phyloP scores from a whole-genome alignment of 2,797 vertebrate species.

The Pseudotriccus pelzelni region DNA sequence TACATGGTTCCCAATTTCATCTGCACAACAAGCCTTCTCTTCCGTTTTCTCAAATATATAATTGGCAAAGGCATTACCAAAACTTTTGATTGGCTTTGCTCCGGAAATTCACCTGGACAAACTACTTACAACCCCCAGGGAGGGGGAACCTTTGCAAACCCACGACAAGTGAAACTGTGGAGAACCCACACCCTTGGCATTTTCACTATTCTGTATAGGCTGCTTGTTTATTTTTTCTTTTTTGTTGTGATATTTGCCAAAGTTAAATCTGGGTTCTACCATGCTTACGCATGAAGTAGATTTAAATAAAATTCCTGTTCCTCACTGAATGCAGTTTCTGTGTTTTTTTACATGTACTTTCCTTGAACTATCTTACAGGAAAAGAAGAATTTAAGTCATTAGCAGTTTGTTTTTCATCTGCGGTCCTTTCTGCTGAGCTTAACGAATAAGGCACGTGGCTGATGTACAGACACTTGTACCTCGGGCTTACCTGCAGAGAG shows the following conservation, averaged over 20 bases:
- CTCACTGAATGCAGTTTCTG: conserved; percentile 19
- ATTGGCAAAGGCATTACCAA: too few species aligned
- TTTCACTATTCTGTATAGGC: conserved; percentile 84
- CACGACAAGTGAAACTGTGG: conserved; percentile 70
- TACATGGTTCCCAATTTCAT: too few species aligned
- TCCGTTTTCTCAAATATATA: too few species aligned
- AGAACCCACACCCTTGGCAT: conserved; percentile 76
- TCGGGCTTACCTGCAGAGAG: background rate
- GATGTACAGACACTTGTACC: rapidly evolving
- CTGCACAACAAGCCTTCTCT: too few species aligned
- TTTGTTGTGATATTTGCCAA: conserved; percentile 86
- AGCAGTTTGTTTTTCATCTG: background rate
- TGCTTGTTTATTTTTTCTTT: conserved; percentile 78
- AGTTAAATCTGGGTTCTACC: conserved; percentile 85
- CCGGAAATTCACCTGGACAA: too few species aligned
- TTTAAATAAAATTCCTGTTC: conserved; percentile 85
- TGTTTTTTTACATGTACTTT: background rate
- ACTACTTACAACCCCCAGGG: too few species aligned
- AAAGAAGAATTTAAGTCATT: background rate
- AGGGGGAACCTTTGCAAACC: too few species aligned
- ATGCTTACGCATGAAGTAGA: conserved; percentile 87
- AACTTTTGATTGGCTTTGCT: too few species aligned
- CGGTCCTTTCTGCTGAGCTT: background rate
- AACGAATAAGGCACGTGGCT: background rate
- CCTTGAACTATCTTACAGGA: background rate